A percentile compares a stretch with the other conserved stretches of the same genome.
Conservation (phyloP, 2,113 vertebrate species). For the Tychaedon coryphoeus region DNA sequence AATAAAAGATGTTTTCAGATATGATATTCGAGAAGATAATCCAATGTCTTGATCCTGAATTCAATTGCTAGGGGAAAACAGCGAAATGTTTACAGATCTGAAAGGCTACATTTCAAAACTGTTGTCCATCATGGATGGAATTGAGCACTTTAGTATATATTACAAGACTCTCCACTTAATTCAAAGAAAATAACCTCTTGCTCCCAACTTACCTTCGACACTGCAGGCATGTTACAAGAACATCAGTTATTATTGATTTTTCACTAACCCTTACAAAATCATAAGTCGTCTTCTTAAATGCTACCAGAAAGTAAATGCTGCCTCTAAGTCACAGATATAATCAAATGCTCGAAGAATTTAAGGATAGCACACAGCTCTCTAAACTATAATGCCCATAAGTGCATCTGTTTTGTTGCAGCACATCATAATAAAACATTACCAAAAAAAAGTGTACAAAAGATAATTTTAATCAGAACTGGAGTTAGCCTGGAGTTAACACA, state of each 20-base stretch:
- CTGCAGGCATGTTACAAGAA: neutral
- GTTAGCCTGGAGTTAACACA: neutral
- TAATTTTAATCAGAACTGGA: neutral
- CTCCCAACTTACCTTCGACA: neutral
- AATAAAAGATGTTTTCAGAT: neutral
- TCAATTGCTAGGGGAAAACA: neutral
- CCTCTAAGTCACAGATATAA: neutral
- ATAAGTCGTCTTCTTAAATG: neutral
- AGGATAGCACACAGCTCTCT: neutral
- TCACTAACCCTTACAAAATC: neutral
- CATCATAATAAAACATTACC: neutral
- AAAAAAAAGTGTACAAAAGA: neutral
- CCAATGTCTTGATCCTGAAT: neutral
- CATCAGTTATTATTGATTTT: constrained; percentile 12
- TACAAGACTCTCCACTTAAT: neutral
- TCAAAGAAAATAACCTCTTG: constrained; percentile 19
- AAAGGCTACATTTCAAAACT: neutral
- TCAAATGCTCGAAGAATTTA: neutral
- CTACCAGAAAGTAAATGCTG: constrained; percentile 11
- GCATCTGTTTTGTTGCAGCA: neutral
- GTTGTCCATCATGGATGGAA: neutral
- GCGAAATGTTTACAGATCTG: neutral
- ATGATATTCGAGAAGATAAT: neutral
- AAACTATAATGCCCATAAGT: neutral
- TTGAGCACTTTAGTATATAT: neutral